phyloP scores from a whole-genome alignment of 2,797 vertebrate genomes.

The Phaenicophaeus curvirostris region DNA sequence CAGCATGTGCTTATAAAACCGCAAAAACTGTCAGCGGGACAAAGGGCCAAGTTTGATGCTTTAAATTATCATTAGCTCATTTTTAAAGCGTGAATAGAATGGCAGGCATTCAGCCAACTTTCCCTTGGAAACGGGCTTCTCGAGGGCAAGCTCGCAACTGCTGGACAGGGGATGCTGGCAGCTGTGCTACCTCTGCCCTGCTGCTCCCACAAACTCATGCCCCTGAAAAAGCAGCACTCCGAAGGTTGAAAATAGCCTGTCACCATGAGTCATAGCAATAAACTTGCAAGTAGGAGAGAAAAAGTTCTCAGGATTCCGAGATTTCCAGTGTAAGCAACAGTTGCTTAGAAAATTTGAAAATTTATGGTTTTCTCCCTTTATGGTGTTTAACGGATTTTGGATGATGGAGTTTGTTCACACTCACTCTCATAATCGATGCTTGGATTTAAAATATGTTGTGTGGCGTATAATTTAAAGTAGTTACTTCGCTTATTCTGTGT shows the following conservation, averaged over 20 bases:
- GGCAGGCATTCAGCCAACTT: accelerated
- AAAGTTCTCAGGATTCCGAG: accelerated
- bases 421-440: accelerated
- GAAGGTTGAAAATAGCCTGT: not conserved
- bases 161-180: not conserved
- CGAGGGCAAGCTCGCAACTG: accelerated
- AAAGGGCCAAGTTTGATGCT: not conserved
- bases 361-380: accelerated
- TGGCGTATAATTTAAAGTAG: not conserved
- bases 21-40: accelerated
- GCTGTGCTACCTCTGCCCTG: not conserved
- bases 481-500: not conserved
- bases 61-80: not conserved
- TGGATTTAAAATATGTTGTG: accelerated
- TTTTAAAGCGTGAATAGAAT: accelerated
- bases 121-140: not conserved
- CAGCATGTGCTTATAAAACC: not conserved
- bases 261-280: accelerated
- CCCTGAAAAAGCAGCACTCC: accelerated
- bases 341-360: not conserved
- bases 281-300: not conserved
- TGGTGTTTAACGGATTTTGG: accelerated
- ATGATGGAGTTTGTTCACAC: not conserved
- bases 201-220: not conserved
- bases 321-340: not conserved